phyloP scores from a whole-genome alignment of 2,797 vertebrate species.

The Pseudomugil tenellus region DNA sequence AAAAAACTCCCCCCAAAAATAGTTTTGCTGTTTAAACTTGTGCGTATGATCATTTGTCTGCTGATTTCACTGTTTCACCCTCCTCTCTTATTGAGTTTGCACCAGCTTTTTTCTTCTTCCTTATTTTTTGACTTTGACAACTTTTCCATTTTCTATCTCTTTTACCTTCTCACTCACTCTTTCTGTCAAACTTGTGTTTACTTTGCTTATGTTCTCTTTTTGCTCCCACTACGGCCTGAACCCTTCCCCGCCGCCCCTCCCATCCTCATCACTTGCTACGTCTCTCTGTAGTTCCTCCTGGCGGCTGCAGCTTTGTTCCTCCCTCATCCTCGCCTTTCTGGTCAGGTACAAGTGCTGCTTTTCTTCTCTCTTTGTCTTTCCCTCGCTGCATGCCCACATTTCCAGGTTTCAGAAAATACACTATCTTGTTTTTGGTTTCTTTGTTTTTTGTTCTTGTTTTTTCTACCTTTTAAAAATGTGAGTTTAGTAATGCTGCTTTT shows the following conservation, averaged over 20 bases:
- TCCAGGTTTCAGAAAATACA: constrained; percentile 32
- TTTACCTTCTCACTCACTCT: constrained; percentile 72
- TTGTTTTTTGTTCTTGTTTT: neutral
- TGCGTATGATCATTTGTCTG: constrained; percentile 9
- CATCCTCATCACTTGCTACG: constrained; percentile 75
- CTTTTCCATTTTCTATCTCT: constrained; percentile 43
- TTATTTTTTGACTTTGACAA: constrained; percentile 69
- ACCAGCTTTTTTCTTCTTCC: constrained; percentile 48
- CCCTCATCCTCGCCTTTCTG: constrained; percentile 97
- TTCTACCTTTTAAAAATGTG: constrained; percentile 36
- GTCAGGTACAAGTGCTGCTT: constrained; percentile 92
- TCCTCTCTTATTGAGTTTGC: constrained; percentile 38
- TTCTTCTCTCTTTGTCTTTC: constrained; percentile 52
- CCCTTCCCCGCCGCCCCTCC: constrained; percentile 15
- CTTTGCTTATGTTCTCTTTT: constrained; percentile 66
- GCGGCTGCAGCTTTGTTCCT: constrained; percentile 95
- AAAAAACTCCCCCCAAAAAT: neutral
- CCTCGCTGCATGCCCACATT: constrained; percentile 38
- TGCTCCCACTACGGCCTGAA: constrained; percentile 66
- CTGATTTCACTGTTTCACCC: constrained; percentile 30
- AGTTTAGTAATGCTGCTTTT: constrained; percentile 12
- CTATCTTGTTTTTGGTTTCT: constrained; percentile 27
- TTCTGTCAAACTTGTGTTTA: constrained; percentile 71
- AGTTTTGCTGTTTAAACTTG: neutral
- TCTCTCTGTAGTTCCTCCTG: constrained; percentile 92